A percentile compares a stretch with the other conserved stretches of the same genome.
These are phyloP conservation scores for Astyanax mexicanus DNA, from an alignment of 2,797 vertebrate species.

Conservation along the genomic window DNA sequence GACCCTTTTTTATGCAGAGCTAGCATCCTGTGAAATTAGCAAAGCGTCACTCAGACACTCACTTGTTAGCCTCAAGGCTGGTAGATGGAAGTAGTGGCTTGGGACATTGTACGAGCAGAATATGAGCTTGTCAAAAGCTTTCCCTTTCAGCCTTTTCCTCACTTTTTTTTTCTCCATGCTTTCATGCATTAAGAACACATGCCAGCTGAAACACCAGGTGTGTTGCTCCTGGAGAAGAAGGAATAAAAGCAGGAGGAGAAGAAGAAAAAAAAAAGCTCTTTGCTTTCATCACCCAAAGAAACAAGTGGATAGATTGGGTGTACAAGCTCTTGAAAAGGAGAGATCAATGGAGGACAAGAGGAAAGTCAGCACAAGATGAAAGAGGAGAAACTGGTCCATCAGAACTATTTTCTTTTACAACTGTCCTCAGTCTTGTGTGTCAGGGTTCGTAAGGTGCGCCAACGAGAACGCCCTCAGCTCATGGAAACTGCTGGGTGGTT, in stretches of 20 bases:
- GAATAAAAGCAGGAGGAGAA: neutral
- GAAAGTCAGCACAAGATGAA: constrained; percentile 36
- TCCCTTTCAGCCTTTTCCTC: neutral
- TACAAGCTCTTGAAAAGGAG: constrained; percentile 30
- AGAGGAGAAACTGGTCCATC: constrained; percentile 21
- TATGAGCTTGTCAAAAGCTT: constrained; percentile 38
- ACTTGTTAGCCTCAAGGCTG: constrained; percentile 48
- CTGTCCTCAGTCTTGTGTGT: constrained; percentile 28
- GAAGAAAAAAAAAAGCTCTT: constrained; percentile 19
- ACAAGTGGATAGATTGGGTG: constrained; percentile 18
- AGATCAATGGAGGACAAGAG: constrained; percentile 35
- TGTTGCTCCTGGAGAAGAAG: constrained; percentile 15
- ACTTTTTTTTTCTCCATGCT: neutral
- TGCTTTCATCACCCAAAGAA: constrained; percentile 25
- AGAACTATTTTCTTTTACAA: constrained; percentile 23
- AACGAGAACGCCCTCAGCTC: constrained; percentile 33
- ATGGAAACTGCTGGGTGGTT: neutral
- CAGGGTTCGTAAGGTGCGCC: constrained; percentile 21
- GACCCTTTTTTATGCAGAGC: constrained; percentile 37
- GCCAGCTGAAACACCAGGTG: constrained; percentile 23
- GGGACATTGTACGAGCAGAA: constrained; percentile 29
- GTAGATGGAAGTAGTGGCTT: constrained; percentile 46
- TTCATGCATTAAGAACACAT: constrained; percentile 22
- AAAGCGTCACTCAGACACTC: constrained; percentile 48
- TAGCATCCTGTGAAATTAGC: constrained; percentile 47